Evolutionary conservation across 2,797 vertebrate species (phyloP).

Genomic region (Phoeniculus purpureus): DNA sequence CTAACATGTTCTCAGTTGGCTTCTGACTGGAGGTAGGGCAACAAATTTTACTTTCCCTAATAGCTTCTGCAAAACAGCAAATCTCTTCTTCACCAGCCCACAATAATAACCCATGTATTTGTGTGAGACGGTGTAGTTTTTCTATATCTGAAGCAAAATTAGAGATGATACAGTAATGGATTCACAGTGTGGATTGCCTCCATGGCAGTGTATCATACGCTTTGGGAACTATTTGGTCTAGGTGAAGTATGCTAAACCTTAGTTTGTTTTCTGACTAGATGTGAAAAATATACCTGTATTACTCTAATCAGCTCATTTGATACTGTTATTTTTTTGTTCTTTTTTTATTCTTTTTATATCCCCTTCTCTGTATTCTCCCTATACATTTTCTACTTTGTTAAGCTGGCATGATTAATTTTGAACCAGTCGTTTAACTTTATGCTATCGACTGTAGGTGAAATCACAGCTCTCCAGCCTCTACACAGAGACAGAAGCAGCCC

Average conservation of each 20-base stretch:
- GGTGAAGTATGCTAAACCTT: background rate
- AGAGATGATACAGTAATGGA: background rate
- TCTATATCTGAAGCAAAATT: background rate
- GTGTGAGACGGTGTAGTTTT: background rate
- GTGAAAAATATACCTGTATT: background rate
- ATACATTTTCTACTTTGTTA: background rate
- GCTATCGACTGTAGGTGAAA: background rate
- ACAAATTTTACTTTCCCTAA: background rate
- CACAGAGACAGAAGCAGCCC: background rate
- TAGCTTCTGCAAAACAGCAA: background rate
- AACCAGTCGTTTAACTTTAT: background rate
- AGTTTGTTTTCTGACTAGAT: background rate
- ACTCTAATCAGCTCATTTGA: background rate
- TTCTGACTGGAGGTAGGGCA: background rate
- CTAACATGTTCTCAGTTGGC: background rate
- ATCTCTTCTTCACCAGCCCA: background rate
- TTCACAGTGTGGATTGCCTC: background rate
- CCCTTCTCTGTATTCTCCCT: background rate
- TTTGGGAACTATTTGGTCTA: background rate
- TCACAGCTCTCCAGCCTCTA: background rate
- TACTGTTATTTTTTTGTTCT: fast-evolving
- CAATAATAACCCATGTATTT: background rate
- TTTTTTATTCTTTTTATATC: background rate
- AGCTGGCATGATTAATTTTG: background rate
- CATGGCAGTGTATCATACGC: background rate